These are phyloP conservation scores for Crossocerus cetratus DNA, from an alignment of 2,888 invertebrate genomes.

Conservation along the genomic window DNA sequence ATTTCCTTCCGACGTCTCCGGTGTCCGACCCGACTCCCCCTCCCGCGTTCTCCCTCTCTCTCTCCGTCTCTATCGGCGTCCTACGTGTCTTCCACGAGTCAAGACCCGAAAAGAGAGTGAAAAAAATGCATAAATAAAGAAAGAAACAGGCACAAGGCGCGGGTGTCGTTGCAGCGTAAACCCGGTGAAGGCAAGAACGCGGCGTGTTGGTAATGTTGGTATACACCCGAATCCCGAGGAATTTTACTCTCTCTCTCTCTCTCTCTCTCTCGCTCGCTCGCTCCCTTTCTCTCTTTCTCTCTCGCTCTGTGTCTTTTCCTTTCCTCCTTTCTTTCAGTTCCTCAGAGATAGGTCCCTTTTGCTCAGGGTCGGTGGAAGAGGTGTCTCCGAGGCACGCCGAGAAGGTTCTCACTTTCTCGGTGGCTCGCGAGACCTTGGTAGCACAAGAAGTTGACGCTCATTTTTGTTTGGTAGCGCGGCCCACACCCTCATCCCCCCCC, in stretches of 20 bases:
- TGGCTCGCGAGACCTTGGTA: constrained; percentile 63
- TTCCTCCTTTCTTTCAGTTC: constrained; percentile 39
- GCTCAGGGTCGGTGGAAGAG: constrained; percentile 37
- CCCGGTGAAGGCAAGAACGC: constrained; percentile 19
- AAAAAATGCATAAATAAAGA: constrained; percentile 36
- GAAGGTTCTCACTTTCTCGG: constrained; percentile 53
- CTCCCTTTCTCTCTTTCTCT: neutral
- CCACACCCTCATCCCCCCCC: constrained; percentile 59
- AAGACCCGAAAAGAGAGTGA: constrained; percentile 15
- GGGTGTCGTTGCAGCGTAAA: constrained; percentile 25
- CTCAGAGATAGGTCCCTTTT: constrained; percentile 24
- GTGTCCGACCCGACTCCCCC: neutral
- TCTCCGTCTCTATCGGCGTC: constrained; percentile 26
- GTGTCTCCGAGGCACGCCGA: constrained; percentile 52
- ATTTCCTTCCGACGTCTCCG: neutral
- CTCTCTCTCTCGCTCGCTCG: constrained; percentile 16
- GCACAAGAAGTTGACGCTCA: constrained; percentile 93
- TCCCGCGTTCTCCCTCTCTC: constrained; percentile 12
- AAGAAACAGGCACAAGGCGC: constrained; percentile 47
- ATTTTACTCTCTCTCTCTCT: constrained; percentile 17
- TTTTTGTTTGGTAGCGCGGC: constrained; percentile 84
- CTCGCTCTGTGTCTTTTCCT: constrained; percentile 56
- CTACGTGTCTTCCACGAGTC: constrained; percentile 34
- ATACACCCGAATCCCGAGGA: constrained; percentile 26
- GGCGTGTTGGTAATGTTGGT: constrained; percentile 37